Evolutionary conservation across 1,140 invertebrate genomes (phyloP), one percentile per base, ranked within the genome.

Genomic region (Drosophila triauraria): DNA sequence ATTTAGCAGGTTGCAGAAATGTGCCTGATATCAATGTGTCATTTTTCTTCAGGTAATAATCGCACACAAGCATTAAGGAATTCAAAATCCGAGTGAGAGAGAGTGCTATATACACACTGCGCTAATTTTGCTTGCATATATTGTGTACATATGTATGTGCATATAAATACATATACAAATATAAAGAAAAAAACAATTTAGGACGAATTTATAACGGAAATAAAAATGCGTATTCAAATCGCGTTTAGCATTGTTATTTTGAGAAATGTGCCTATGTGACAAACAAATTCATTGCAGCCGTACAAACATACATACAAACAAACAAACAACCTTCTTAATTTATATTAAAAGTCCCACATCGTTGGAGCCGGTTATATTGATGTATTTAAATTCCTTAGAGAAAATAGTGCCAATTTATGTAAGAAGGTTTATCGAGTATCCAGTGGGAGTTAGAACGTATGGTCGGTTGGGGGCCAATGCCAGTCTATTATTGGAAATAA

Each of bases 31-130:
- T 51, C 62, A 53, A 53, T 67, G 74, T 76, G 74, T 65, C 2
- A 57, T n/a, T 58, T 54, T 48, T 57, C 46, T 67, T 32, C 74
- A 76, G 74, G 74, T 76, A 67, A 76, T 67, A 67, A 58, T 40
- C 27, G 51, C 35, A 12, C 5, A 10, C 27, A 4, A 27, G 25
- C 32, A 25, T 32, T 10, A 13, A 17, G 32, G 30, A 40, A 42
- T 15, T 13, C 20, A 6, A 46, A 53, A 42, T 10, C 20, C 25
- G 42, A 27, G 23, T 38, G 38, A 56, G 23, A 25, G 38, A 27
- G 30, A 63, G 46, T 40, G 42, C 20, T 57, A 46, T 43, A 77
- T 63, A 61, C 56, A 70, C 57, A 68, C 44, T 60, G 46, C 57
- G 62, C 25, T 50, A 44, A 53, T 67, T 67, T 65, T 58, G 54